Evolutionary conservation across 2,113 vertebrate species (phyloP).

Genomic region (Holacanthus passer): DNA sequence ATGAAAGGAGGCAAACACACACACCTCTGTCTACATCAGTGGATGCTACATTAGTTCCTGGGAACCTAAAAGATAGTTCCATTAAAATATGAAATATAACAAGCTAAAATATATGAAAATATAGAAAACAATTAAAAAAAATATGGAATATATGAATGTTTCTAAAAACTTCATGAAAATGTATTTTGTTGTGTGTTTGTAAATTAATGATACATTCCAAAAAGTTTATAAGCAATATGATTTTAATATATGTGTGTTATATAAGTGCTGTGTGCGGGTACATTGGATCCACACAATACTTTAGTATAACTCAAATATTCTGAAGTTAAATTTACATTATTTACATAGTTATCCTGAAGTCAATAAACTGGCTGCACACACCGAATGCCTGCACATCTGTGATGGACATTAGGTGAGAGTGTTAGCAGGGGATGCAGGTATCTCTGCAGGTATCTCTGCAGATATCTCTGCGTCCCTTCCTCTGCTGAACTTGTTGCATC

Average conservation of each 20-base stretch:
- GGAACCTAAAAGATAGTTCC: neutral
- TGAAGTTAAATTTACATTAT: neutral
- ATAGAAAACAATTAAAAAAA: too few species aligned
- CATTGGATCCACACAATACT: neutral
- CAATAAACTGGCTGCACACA: neutral
- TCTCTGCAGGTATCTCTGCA: constrained; percentile 49
- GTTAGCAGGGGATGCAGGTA: constrained; percentile 4
- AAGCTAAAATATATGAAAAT: neutral
- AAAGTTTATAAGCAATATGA: neutral
- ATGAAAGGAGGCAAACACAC: too few species aligned
- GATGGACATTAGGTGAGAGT: neutral
- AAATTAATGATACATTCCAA: neutral
- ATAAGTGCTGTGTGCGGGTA: neutral
- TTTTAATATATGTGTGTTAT: neutral
- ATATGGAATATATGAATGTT: too few species aligned
- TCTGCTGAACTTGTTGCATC: constrained; percentile 62
- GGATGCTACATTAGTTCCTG: too few species aligned
- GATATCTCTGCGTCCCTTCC: constrained; percentile 70
- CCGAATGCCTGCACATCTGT: neutral
- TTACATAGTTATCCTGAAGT: neutral
- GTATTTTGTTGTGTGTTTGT: neutral
- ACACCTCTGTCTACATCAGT: too few species aligned
- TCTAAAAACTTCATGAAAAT: neutral
- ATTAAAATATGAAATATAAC: neutral
- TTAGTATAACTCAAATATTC: neutral